Conservation (phyloP, 2,888 invertebrate species). For the Chirona hameri region DNA sequence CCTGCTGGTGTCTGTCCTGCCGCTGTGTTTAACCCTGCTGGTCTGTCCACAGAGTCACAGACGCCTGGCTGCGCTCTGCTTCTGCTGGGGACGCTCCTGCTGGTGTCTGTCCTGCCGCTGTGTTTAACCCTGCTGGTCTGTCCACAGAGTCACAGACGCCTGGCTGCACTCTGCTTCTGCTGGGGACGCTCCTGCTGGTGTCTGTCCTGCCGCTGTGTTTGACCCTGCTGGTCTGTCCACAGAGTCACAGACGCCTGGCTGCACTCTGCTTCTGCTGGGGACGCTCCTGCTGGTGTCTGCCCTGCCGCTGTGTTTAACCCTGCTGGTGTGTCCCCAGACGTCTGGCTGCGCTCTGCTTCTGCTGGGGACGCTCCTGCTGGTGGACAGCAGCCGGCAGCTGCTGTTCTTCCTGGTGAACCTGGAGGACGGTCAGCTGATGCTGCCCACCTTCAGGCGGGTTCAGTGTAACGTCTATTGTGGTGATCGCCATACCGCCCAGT, state of each 20-base stretch:
- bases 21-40: too few species aligned
- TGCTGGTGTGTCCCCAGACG: conserved; percentile 40
- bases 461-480: background rate
- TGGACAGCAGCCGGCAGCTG: conserved; percentile 66
- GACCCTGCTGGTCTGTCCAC: background rate
- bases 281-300: background rate
- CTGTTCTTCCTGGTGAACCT: conserved; percentile 64
- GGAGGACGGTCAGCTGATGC: conserved; percentile 50
- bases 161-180: too few species aligned
- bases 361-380: conserved; percentile 66
- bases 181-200: too few species aligned
- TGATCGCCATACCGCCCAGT: too few species aligned
- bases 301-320: background rate
- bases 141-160: too few species aligned
- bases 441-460: background rate
- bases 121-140: too few species aligned
- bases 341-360: conserved; percentile 68
- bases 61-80: conserved; percentile 67
- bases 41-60: background rate
- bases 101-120: conserved; percentile 52
- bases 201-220: too few species aligned
- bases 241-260: background rate
- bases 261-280: background rate
- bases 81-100: conserved; percentile 65
- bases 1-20: conserved; percentile 59